These are phyloP conservation scores for Anas flavirostris DNA, from an alignment of 2,797 vertebrate genomes.

Conservation along the genomic window DNA sequence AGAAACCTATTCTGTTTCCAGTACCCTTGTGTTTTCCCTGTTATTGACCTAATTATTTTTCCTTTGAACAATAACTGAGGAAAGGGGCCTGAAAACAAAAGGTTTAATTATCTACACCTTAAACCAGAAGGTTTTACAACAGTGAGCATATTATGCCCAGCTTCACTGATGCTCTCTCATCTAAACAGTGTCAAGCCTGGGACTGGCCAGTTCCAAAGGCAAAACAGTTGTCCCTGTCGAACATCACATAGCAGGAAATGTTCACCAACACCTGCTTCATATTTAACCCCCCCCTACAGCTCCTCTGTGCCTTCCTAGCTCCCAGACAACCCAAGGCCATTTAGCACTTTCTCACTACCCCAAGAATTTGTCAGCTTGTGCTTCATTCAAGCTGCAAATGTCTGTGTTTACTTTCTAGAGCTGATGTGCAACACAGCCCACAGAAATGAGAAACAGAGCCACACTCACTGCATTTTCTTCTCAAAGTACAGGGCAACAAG, in stretches of 20 bases:
- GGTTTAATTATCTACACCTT: background rate
- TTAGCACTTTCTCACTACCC: background rate
- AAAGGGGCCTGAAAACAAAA: background rate
- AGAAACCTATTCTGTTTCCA: background rate
- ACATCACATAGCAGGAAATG: background rate
- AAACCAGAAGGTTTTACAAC: background rate
- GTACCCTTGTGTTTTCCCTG: background rate
- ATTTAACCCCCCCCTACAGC: background rate
- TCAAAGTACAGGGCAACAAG: background rate
- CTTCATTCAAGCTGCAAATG: background rate
- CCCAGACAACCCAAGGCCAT: background rate
- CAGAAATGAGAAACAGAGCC: background rate
- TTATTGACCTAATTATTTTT: background rate
- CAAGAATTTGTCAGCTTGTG: background rate
- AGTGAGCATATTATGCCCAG: background rate
- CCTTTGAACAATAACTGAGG: background rate
- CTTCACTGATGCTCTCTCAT: background rate
- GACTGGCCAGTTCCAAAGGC: background rate
- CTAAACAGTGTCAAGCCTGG: background rate
- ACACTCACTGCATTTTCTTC: background rate
- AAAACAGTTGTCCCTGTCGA: background rate
- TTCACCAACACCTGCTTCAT: background rate
- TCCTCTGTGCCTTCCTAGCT: background rate
- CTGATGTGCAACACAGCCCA: background rate
- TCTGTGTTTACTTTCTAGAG: rapidly evolving